These are phyloP conservation scores for Columba livia DNA, from an alignment of 2,113 vertebrate genomes.

Conservation along the genomic window DNA sequence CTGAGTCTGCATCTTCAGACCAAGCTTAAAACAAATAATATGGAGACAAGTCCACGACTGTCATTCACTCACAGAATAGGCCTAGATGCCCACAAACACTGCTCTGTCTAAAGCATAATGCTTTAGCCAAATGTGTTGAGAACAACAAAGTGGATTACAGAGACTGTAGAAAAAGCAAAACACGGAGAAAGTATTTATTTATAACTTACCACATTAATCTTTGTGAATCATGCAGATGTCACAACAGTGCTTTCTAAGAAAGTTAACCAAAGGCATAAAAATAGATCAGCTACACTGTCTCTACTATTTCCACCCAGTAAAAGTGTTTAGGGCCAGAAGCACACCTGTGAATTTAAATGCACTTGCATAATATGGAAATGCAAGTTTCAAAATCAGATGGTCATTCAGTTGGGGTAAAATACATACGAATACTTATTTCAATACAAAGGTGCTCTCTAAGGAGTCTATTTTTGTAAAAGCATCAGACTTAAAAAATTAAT, in stretches of 20 bases:
- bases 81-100: background rate
- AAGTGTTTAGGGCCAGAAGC: background rate
- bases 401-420: background rate
- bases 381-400: background rate
- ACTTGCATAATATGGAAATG: background rate
- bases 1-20: background rate
- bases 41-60: background rate
- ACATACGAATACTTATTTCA: background rate
- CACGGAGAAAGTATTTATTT: background rate
- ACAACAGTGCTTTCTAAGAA: background rate
- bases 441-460: background rate
- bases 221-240: background rate
- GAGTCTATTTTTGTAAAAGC: background rate
- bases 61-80: background rate
- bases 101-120: background rate
- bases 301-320: background rate
- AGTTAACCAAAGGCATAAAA: background rate
- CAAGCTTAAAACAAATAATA: background rate
- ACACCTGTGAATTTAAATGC: background rate
- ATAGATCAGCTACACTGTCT: background rate
- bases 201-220: background rate
- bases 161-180: background rate
- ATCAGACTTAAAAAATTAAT: background rate
- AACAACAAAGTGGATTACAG: background rate
- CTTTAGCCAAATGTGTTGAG: background rate